phyloP scores from a whole-genome alignment of 2,888 invertebrate genomes.

The Portevinia maculata region DNA sequence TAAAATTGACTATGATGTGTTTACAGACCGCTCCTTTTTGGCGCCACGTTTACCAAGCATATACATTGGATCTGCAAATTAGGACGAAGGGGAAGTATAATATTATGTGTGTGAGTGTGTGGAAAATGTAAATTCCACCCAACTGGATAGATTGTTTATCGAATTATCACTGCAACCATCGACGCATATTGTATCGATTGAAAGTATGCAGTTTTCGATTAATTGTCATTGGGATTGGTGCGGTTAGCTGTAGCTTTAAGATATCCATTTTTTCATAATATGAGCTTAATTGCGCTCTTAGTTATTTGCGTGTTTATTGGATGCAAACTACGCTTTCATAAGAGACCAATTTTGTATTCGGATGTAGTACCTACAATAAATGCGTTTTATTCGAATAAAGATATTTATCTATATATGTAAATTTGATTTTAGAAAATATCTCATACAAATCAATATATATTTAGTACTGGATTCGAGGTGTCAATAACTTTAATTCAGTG shows the following conservation, averaged over 20 bases:
- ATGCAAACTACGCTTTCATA: background rate
- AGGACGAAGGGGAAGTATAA: background rate
- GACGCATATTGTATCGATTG: constrained; percentile 29
- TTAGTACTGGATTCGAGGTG: too few species aligned
- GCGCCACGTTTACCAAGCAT: constrained; percentile 53
- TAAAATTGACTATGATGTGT: constrained; percentile 70
- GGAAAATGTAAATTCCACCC: constrained; percentile 53
- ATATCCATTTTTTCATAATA: constrained; percentile 3
- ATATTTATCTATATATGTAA: too few species aligned
- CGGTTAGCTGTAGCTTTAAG: background rate
- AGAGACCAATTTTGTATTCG: too few species aligned
- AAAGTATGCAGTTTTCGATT: constrained; percentile 59
- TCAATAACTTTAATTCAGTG: too few species aligned
- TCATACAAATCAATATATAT: too few species aligned
- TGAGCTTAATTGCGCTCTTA: constrained; percentile 1
- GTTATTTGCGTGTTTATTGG: background rate
- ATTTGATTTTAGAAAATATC: too few species aligned
- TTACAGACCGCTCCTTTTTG: constrained; percentile 64
- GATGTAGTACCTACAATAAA: too few species aligned
- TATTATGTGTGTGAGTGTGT: background rate
- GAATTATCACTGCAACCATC: constrained; percentile 41
- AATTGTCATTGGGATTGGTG: constrained; percentile 56
- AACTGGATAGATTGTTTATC: constrained; percentile 43
- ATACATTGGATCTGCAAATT: background rate
- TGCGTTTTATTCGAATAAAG: too few species aligned